phyloP scores from a whole-genome alignment of 1,140 invertebrate species.

The Micrasema minimum region DNA sequence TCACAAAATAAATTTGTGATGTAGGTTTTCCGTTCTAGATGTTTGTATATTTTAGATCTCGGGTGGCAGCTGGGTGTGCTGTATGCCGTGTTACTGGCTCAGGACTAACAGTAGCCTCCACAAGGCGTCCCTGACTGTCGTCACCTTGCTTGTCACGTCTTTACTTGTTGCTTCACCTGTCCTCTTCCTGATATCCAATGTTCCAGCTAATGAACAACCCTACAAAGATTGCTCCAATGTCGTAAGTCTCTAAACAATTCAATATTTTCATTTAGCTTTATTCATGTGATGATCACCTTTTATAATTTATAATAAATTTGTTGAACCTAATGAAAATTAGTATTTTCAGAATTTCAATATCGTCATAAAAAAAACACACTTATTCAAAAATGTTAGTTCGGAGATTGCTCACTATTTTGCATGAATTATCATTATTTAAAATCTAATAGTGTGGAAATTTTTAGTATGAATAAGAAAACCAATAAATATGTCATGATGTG shows the following conservation, averaged over 20 bases:
- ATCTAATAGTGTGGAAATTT: no score
- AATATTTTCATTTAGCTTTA: slow-evolving; percentile 46
- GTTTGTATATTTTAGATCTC: slow-evolving; percentile 54
- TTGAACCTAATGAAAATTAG: background rate
- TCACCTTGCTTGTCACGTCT: slow-evolving; percentile 70
- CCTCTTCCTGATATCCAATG: slow-evolving; percentile 70
- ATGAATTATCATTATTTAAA: no score
- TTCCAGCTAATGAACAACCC: slow-evolving; percentile 67
- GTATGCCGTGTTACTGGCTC: slow-evolving; percentile 70
- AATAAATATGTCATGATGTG: no score
- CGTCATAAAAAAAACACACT: no score
- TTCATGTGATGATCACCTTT: background rate
- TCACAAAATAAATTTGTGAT: no score
- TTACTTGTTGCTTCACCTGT: slow-evolving; percentile 71
- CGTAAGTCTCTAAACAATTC: slow-evolving; percentile 56
- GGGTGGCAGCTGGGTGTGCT: slow-evolving; percentile 69
- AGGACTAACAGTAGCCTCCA: slow-evolving; percentile 69
- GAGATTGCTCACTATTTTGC: no score
- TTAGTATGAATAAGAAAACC: no score
- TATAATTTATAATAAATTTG: background rate
- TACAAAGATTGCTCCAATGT: slow-evolving; percentile 64
- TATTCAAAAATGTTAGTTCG: no score
- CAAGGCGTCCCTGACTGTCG: slow-evolving; percentile 71
- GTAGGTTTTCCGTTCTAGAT: no score
- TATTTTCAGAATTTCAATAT: no score